Evolutionary conservation across 2,888 invertebrate species (phyloP).

Genomic region (Yponomeuta cagnagella): DNA sequence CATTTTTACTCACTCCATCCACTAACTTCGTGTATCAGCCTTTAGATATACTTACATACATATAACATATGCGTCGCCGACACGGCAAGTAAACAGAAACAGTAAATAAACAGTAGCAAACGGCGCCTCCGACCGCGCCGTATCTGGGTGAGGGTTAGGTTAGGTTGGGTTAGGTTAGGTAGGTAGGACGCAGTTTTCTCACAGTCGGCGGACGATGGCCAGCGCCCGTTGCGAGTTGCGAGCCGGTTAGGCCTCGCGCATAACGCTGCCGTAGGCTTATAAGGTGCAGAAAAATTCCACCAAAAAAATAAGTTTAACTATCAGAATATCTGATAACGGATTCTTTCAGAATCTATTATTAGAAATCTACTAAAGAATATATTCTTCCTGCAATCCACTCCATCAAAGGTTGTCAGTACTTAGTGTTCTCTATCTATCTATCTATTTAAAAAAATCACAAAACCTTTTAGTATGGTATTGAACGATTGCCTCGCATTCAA

Average conservation of each 20-base stretch:
- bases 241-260: background rate
- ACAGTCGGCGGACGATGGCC: background rate
- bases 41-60: too few species aligned
- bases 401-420: too few species aligned
- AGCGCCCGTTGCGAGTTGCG: background rate
- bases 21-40: too few species aligned
- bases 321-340: too few species aligned
- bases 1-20: too few species aligned
- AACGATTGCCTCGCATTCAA: too few species aligned
- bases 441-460: too few species aligned
- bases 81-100: background rate
- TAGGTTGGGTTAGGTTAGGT: background rate
- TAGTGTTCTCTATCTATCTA: too few species aligned
- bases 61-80: background rate
- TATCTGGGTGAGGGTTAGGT: conserved; percentile 1
- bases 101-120: background rate
- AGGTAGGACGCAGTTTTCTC: background rate
- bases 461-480: too few species aligned
- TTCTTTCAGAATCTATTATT: too few species aligned
- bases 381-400: too few species aligned
- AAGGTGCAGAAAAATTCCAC: background rate
- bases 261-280: background rate
- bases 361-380: too few species aligned
- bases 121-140: background rate
- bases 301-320: background rate